Evolutionary conservation across 1,140 invertebrate species (phyloP).

Genomic region (Drosophila ironensis): DNA sequence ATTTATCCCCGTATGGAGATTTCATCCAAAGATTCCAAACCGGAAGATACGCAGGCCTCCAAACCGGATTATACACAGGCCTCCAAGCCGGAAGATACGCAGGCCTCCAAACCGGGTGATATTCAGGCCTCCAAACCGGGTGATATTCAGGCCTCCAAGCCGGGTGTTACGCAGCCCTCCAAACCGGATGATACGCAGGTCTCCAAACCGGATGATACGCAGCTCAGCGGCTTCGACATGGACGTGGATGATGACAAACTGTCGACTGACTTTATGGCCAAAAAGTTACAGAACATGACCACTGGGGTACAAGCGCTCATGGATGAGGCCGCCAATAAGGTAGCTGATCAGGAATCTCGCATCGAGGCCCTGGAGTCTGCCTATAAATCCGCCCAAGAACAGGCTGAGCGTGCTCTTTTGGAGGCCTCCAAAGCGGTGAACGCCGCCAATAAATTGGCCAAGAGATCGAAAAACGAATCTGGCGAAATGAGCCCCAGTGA

Average conservation of each 20-base stretch:
- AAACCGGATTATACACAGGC: background rate
- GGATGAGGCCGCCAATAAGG: conserved; percentile 20
- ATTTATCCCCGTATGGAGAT: conserved; percentile 19
- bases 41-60: background rate
- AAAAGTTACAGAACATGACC: conserved; percentile 31
- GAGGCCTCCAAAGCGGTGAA: conserved; percentile 46
- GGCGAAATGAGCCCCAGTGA: background rate
- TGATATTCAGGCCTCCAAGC: background rate
- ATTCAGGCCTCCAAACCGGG: background rate
- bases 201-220: background rate
- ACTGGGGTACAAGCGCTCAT: conserved; percentile 23
- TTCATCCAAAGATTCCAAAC: background rate
- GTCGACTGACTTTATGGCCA: conserved; percentile 15
- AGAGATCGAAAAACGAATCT: background rate
- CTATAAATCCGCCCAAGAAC: conserved; percentile 22
- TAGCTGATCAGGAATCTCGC: conserved; percentile 3
- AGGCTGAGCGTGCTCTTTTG: conserved; percentile 28
- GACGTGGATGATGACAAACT: background rate
- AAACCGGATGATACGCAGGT: background rate
- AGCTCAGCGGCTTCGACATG: no score
- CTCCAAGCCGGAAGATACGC: background rate
- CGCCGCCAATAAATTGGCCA: conserved; percentile 30
- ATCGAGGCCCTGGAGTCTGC: conserved; percentile 11
- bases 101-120: background rate
- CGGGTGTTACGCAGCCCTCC: background rate